A percentile compares a stretch with the other conserved stretches of the same genome.
phyloP scores from a whole-genome alignment of 2,113 vertebrate genomes.

The Urocitellus parryii region DNA sequence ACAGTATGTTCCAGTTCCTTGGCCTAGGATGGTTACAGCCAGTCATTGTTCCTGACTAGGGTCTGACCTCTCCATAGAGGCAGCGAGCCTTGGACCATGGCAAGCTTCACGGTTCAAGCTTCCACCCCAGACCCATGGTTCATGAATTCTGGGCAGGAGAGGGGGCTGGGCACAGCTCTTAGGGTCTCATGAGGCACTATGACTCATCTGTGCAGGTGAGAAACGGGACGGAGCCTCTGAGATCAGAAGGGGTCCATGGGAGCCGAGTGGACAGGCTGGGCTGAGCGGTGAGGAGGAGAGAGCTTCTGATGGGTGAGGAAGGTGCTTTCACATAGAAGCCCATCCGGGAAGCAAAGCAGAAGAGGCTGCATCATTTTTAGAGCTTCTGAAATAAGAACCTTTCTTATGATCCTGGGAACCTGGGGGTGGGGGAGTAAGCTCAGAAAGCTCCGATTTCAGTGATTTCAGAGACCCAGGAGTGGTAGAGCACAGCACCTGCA shows the following conservation, averaged over 20 bases:
- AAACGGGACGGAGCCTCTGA: background rate
- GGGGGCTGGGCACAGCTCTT: background rate
- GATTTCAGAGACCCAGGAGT: constrained; percentile 92
- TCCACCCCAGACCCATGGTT: background rate
- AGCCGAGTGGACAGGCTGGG: background rate
- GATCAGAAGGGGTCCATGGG: background rate
- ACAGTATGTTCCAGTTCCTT: background rate
- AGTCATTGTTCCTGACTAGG: background rate
- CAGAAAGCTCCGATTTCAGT: constrained; percentile 96
- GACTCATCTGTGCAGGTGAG: background rate
- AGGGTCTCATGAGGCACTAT: background rate
- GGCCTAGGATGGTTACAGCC: background rate
- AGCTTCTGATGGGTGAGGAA: background rate
- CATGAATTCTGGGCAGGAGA: background rate
- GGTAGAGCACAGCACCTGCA: constrained; percentile 86
- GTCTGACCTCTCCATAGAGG: background rate
- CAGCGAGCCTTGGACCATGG: background rate
- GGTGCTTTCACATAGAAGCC: constrained; percentile 50
- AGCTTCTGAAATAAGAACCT: constrained; percentile 12
- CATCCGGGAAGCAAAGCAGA: constrained; percentile 67
- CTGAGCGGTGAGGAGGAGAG: background rate
- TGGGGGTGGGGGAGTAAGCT: constrained; percentile 59
- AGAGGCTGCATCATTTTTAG: constrained; percentile 25
- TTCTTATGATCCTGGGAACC: background rate
- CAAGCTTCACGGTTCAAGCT: background rate